Base-by-base conservation (phyloP, 2,888 invertebrate genomes). In the Metalampra italica region DNA sequence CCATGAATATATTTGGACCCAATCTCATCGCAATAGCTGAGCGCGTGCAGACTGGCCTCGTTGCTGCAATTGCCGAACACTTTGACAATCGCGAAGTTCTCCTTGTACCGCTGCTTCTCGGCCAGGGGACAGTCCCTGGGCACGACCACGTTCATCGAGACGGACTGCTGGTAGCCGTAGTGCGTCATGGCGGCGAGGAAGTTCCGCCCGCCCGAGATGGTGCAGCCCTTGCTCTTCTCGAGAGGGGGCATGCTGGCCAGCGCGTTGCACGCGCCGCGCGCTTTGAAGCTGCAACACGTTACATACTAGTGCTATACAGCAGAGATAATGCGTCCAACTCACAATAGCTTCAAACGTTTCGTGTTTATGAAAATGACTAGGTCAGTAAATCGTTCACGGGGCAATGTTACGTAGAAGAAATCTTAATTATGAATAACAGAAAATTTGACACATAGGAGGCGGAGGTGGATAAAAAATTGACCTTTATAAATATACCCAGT, bases 61-160 rank as follows among this genome's bases (percentile, higher is more conserved):
- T 67, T 75, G 3, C 48, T 50, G 37, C 75, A 68, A 49, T 66
- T 69, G 5, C 77, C 77, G 30, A 65, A 55, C 12, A 68, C 60
- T 61, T 78, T 78, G 3, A 76, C 58, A 5, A 78, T 66, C 0
- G 76, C 75, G 41, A 62, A 75, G 59, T 74, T 71, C 51, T 77
- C 75, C 49, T 68, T 77, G 45, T 58, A 73, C 15, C 56, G 54
- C 15, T 73, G 71, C 44, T 64, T 70, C 46, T 77, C 76, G 0
- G 59, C 52, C 8, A 77, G 51, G 1, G 73, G 68, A 45, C 70
- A 70, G 47, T 73, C 67, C 46, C 66, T 76, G 1, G 77, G 65
- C 7, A 77, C 61, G 22, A 77, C 53, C 37, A 77, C 73, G 52
- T 75, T 77, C 30, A 75, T 61, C 0, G 76, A 75, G 7, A 78